Conservation (phyloP, 2,888 invertebrate genomes). For the Formica aserva region DNA sequence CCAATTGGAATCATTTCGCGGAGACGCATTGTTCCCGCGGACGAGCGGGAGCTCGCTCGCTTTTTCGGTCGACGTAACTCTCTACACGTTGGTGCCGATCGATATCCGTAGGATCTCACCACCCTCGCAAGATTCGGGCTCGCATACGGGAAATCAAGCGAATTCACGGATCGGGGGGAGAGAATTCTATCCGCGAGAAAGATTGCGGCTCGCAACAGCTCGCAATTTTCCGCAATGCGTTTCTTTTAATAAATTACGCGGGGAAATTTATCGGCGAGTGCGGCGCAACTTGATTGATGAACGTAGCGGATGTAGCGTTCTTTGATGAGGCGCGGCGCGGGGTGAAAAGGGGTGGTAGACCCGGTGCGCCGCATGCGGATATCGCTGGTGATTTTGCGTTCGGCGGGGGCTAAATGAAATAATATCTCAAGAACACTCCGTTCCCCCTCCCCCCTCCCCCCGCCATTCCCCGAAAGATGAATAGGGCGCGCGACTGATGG, state of each 20-base stretch:
- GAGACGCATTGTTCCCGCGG: conserved; percentile 35
- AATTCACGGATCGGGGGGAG: background rate
- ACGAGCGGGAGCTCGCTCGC: background rate
- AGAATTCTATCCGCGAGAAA: background rate
- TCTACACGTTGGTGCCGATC: conserved; percentile 1
- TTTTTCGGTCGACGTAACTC: conserved; percentile 1
- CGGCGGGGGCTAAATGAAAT: conserved; percentile 65
- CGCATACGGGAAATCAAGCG: conserved; percentile 40
- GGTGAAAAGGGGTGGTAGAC: background rate
- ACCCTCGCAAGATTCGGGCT: background rate
- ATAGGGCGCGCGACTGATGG: conserved; percentile 55
- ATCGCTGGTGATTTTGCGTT: conserved; percentile 4
- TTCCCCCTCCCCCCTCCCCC: too few species aligned
- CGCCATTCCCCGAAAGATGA: conserved; percentile 4
- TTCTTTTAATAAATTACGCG: conserved; percentile 52
- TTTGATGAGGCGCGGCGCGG: conserved; percentile 22
- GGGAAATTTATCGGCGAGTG: conserved; percentile 40
- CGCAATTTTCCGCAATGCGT: conserved; percentile 39
- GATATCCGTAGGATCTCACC: conserved; percentile 19
- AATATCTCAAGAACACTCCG: conserved; percentile 66
- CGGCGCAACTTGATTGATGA: conserved; percentile 41
- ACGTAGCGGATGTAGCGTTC: conserved; percentile 9
- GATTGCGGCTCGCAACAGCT: conserved; percentile 26
- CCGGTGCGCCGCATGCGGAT: background rate
- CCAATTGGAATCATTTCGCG: conserved; percentile 46